These are phyloP conservation scores for Chaetophractus vellerosus DNA, from an alignment of 2,797 vertebrate species.

Conservation along the genomic window DNA sequence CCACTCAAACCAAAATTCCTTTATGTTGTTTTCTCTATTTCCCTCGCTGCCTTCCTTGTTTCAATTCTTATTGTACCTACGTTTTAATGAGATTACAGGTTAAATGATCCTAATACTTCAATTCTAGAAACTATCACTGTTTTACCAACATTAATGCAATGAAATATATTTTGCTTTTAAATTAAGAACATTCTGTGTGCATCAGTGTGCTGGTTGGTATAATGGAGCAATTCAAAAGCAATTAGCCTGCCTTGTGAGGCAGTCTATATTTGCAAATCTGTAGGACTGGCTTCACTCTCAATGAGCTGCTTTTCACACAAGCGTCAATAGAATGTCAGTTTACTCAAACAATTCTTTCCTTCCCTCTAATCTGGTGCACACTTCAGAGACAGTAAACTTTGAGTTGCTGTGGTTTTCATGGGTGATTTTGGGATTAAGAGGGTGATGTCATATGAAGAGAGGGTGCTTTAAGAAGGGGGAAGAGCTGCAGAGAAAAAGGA, in stretches of 20 bases:
- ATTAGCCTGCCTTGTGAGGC: background rate
- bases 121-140: background rate
- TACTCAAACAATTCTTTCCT: background rate
- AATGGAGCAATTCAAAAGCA: background rate
- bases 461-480: background rate
- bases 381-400: background rate
- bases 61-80: background rate
- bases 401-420: background rate
- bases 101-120: background rate
- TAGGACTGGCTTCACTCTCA: background rate
- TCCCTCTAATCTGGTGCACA: background rate
- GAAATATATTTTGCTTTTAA: conserved; percentile 9
- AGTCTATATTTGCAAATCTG: background rate
- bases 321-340: background rate
- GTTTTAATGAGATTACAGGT: conserved; percentile 39
- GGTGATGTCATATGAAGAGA: background rate
- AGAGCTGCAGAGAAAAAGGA: background rate
- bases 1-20: background rate
- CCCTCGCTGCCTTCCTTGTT: background rate
- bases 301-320: background rate
- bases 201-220: background rate
- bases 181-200: background rate
- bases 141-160: background rate
- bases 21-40: background rate
- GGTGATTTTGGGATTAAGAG: background rate